Conservation (phyloP, 2,113 vertebrate genomes). For the Uria lomvia region DNA sequence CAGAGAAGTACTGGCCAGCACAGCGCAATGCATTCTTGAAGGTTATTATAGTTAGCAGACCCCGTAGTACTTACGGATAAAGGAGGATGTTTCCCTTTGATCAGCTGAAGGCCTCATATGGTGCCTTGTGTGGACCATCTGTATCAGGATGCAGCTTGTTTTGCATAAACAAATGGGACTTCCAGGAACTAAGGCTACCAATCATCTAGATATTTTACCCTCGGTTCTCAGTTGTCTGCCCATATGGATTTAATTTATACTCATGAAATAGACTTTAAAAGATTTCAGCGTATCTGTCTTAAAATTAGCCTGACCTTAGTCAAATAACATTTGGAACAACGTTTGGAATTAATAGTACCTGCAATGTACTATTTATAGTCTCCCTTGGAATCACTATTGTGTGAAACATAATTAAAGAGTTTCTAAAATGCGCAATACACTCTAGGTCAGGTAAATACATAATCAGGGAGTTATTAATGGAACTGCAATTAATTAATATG, state of each 20-base stretch:
- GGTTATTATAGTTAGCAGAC: background rate
- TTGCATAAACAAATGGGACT: background rate
- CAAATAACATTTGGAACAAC: background rate
- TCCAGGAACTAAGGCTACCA: background rate
- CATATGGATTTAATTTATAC: background rate
- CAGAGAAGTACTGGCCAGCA: background rate
- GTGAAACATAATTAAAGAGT: slow-evolving; percentile 60
- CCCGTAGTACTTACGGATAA: background rate
- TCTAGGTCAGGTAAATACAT: slow-evolving; percentile 71
- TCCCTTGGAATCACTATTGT: slow-evolving; percentile 15
- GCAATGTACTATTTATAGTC: slow-evolving; percentile 26
- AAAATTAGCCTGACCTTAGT: background rate
- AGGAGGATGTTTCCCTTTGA: background rate
- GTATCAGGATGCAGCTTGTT: background rate
- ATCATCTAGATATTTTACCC: background rate
- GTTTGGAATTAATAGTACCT: background rate
- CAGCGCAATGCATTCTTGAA: background rate
- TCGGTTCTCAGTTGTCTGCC: background rate
- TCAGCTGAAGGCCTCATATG: background rate
- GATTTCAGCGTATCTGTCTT: background rate
- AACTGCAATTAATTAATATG: slow-evolving; percentile 70
- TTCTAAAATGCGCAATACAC: slow-evolving; percentile 48
- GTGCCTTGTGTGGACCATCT: background rate
- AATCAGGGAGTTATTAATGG: slow-evolving; percentile 71
- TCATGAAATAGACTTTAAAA: background rate